Evolutionary conservation across 2,888 invertebrate genomes (phyloP), one percentile per base, ranked within the genome.

Genomic region (Pocota personata): DNA sequence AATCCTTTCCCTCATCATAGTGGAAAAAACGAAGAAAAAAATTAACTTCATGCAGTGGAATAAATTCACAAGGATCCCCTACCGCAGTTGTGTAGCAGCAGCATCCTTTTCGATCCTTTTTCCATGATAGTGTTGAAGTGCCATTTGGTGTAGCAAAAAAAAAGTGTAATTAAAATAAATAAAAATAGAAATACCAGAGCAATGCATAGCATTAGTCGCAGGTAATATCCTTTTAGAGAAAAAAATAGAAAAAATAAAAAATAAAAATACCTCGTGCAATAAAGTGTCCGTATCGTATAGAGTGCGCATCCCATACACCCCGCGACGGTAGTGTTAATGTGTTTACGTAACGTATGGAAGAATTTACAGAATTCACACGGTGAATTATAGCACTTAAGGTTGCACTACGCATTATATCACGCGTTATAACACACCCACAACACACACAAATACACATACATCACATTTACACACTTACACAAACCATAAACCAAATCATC

Each of bases 371-470:
- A 82, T 86, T 82, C 86, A 80, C 76, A 82, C 82, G 86, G 82
- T 86, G 86, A 86, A 82, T 86, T 82, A 86, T 86, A 86, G 86
- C 86, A 72, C 86, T 86, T 86, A 82, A 82, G 86, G 72, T 77
- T 82, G 76, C 86, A 86, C 86, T 72, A 77, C 84, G 80, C 86
- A 86, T 82, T 77, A 87, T 79, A 76, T 67, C 71, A 83, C 88
- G 88, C 88, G 76, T 82, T 78, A 84, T 84, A 80, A 84, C 88
- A 86, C n/a, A n/a, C n/a, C n/a, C n/a, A n/a, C n/a, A n/a, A n/a
- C n/a, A n/a, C n/a, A n/a, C 82, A 82, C 73, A 77, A 6, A 66
- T 50, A 69, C 27, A 55, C 67, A 76, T 16, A 27, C 62, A 57
- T 30, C 75, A 82, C 60, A 78, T 16, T 58, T 58, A 58, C 24